Base-by-base conservation (phyloP, 2,797 vertebrate genomes). In the Loriculus beryllinus region DNA sequence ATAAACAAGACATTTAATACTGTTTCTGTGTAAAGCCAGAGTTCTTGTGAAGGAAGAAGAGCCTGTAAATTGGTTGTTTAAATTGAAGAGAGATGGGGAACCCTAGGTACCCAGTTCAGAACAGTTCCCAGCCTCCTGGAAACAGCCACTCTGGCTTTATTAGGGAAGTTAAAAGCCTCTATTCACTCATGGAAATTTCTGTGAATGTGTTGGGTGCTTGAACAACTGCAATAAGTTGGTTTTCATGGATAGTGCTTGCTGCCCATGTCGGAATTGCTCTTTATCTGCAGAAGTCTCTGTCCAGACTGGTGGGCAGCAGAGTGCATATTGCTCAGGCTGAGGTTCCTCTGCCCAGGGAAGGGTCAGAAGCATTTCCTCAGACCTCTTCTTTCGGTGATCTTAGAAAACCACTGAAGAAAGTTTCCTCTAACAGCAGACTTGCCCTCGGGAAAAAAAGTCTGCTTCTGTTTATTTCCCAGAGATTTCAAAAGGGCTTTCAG, bases 271-370 rank as follows among this genome's bases (percentile, higher is more conserved):
- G 68, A 63, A 28, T 28, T 39, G 15, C 8, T 60, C 5, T 42
- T 59, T 52, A 14, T 39, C 37, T 74, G 22, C 0, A 0, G 23
- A 59, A 92, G 54, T 26, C 14, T 51, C 37, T 74, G 45, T 33
- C 54, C 37, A 45, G 25, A 63, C 59, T 56, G 35, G 31, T 57
- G 60, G 49, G 33, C 74, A 88, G 40, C 29, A 33, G 65, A 67
- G 23, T 8, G 1, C 25, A 77, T 72, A 7, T 22, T 26, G 33
- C 39, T 48, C 0, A 1, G 1, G 33, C 23, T 31, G 33, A 60
- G 14, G 19, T 21, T 81, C 28, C 16, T 64, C 19, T 92, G 63
- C 48, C 40, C 3, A 2, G 35, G 39, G 31, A 47, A 40, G 26
- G 21, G 23, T 74, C 65, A 20, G 74, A 43, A 86, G 33, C 2